phyloP scores from a whole-genome alignment of 2,888 invertebrate species.

The Rosalia funebris region DNA sequence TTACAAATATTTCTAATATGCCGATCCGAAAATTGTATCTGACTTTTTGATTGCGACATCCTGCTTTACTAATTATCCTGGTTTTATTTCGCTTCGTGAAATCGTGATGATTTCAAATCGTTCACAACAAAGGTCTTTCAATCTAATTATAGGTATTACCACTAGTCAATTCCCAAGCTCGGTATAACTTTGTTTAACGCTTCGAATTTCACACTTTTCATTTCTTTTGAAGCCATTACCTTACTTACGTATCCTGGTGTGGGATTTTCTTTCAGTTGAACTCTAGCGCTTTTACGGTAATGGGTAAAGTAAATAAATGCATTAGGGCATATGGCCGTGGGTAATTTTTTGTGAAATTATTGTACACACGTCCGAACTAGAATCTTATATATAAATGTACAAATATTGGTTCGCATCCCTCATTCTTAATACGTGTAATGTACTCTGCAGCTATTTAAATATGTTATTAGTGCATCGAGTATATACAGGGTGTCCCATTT shows the following conservation, averaged over 20 bases:
- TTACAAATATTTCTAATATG: no score
- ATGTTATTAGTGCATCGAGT: background rate
- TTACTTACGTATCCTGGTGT: background rate
- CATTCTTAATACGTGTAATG: background rate
- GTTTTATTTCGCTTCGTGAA: no score
- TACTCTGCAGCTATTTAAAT: background rate
- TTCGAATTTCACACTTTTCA: conserved; percentile 9
- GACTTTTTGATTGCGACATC: no score
- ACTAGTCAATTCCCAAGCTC: no score
- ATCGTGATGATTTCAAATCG: no score
- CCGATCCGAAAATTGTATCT: no score
- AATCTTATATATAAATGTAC: background rate
- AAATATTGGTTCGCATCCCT: background rate
- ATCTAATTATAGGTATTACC: no score
- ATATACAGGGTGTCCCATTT: no score
- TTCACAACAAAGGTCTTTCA: no score
- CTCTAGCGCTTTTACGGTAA: conserved; percentile 7
- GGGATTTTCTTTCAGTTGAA: background rate
- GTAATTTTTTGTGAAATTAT: background rate
- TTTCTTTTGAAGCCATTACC: conserved; percentile 15
- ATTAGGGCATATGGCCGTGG: background rate
- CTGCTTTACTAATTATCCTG: no score
- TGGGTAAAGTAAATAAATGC: background rate
- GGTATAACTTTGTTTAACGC: background rate
- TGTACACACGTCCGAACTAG: no score